These are phyloP conservation scores for Bombus superbus DNA, from an alignment of 1,140 invertebrate species.

Conservation along the genomic window DNA sequence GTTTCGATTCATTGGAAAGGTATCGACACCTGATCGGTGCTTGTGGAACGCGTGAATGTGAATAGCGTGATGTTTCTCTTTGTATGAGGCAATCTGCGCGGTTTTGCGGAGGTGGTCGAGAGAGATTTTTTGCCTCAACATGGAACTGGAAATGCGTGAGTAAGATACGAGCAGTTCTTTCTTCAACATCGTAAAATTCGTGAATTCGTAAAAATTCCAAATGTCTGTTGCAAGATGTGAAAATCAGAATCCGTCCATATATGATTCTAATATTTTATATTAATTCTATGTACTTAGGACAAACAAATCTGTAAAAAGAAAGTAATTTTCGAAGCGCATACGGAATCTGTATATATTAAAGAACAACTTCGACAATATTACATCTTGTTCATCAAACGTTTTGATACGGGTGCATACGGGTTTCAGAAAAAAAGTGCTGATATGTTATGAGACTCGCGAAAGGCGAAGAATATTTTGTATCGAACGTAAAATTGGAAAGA, in stretches of 20 bases:
- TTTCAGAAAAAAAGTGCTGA: not conserved
- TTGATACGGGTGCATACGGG: not conserved
- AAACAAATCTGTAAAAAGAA: not conserved
- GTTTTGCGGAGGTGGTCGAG: not conserved
- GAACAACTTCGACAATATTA: not conserved
- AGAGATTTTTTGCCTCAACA: not conserved
- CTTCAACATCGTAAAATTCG: not conserved
- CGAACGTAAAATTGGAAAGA: not conserved
- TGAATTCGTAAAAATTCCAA: not conserved
- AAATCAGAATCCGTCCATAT: constrained; percentile 22
- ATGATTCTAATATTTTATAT: not conserved
- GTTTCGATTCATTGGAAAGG: too few relatives aligned
- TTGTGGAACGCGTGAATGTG: not conserved
- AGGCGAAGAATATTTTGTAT: not conserved
- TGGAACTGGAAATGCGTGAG: not conserved
- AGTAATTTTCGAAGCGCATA: too few relatives aligned
- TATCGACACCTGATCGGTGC: not conserved
- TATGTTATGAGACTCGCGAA: not conserved
- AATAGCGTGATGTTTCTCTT: not conserved
- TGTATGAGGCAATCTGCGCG: not conserved
- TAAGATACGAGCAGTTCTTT: not conserved
- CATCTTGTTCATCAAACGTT: not conserved
- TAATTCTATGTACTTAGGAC: not conserved
- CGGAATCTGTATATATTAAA: not conserved
- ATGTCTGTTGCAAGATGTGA: not conserved